Percentiles rank a stretch among this genome's conserved stretches.
These are phyloP conservation scores for Adela reaumurella DNA, from an alignment of 2,888 invertebrate genomes.

Conservation along the genomic window DNA sequence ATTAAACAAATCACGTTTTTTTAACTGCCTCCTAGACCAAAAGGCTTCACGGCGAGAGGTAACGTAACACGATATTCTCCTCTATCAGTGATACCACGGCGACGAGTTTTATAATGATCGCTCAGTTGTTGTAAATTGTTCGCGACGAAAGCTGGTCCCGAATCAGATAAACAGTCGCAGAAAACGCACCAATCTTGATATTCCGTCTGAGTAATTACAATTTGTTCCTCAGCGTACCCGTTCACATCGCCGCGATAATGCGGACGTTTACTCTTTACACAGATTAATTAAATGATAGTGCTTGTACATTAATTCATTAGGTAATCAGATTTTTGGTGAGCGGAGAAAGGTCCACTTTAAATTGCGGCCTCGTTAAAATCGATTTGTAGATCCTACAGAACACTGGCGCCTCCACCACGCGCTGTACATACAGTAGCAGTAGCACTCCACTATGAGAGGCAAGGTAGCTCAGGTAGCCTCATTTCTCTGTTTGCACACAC, in stretches of 20 bases:
- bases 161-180: constrained; percentile 26
- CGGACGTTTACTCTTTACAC: constrained; percentile 22
- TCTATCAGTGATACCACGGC: too few species aligned
- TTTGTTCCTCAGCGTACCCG: constrained; percentile 26
- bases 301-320: constrained; percentile 27
- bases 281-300: constrained; percentile 39
- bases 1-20: too few species aligned
- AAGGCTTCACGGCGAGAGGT: too few species aligned
- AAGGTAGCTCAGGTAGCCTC: too few species aligned
- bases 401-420: too few species aligned
- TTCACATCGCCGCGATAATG: constrained; percentile 18
- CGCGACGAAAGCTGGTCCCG: constrained; percentile 1
- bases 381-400: too few species aligned
- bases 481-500: too few species aligned
- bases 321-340: constrained; percentile 7
- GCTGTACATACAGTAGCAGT: too few species aligned
- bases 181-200: constrained; percentile 16
- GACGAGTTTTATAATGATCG: too few species aligned
- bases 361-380: not conserved
- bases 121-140: not conserved
- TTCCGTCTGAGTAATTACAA: constrained; percentile 19
- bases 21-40: too few species aligned
- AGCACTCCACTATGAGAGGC: too few species aligned
- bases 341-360: not conserved
- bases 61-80: too few species aligned